Base-by-base conservation (phyloP, 2,113 vertebrate species). In the Thunnus thynnus region DNA sequence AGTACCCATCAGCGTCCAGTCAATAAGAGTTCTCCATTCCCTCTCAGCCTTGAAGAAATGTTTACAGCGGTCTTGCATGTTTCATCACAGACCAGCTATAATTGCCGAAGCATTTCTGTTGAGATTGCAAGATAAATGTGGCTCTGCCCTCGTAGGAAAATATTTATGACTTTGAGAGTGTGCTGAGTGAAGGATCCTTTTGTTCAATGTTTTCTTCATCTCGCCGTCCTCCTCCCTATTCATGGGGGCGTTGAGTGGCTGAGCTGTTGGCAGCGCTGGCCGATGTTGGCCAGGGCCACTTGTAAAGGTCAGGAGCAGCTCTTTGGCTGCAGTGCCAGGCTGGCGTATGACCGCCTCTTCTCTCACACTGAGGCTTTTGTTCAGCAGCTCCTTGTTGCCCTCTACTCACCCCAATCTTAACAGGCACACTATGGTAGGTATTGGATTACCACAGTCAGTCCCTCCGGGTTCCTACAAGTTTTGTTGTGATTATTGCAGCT, bases 281-380 rank as follows among this genome's bases (percentile, higher is more conserved):
- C 69, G 7, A 12, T 30, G 55, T 75, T 80, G 58, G 76, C 70
- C 62, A 57, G 17, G 58, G 84, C 70, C 57, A 64, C 67, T 86
- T 74, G 48, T 82, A 92, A 93, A 93, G 90, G 91, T 93, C 91
- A 92, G 84, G 46, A 80, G 75, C 58, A 32, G 83, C 74, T 78
- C 65, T 76, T 78, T 67, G 55, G 82, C 79, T 69, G 63, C 68
- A 18, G 73, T 84, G 86, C 86, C 85, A 82, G 72, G 27, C 48
- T 22, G 69, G 54, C 63, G 18, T 83, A 47, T 67, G 77, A 68
- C 67, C 16, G 80, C 72, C 78, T 62, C 76, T 57, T 51, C 76
- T 56, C 67, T 57, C 72, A 92, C 91, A 92, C 88, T 86, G 77
- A 75, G 22, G 48, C 75, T 87, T 88, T 91, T 90, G 91, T 92